Percentiles rank a stretch among this genome's conserved stretches.
Evolutionary conservation across 2,888 invertebrate species (phyloP).

Genomic region (Alloscopus bannaensis): DNA sequence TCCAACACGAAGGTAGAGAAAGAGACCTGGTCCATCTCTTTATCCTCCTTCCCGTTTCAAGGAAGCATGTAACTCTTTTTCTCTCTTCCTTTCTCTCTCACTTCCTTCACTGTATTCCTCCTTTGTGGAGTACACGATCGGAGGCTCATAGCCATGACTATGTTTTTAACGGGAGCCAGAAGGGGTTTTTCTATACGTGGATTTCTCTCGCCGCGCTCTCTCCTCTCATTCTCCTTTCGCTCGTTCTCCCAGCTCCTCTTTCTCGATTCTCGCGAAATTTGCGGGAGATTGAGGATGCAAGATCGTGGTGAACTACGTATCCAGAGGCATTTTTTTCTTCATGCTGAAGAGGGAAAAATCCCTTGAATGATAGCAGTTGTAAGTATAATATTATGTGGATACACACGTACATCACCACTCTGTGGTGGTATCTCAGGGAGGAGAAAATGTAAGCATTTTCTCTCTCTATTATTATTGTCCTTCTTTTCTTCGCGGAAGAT

Average conservation of each 20-base stretch:
- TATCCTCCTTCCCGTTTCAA: constrained; percentile 12
- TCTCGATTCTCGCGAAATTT: constrained; percentile 18
- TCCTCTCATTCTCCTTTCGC: constrained; percentile 23
- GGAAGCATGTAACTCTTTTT: neutral
- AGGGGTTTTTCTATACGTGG: constrained; percentile 23
- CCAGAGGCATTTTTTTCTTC: constrained; percentile 30
- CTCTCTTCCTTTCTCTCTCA: constrained; percentile 5
- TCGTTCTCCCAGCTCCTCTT: constrained; percentile 21
- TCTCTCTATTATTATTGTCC: constrained; percentile 3
- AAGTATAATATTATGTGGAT: neutral
- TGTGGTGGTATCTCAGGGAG: neutral
- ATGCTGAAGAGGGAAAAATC: neutral
- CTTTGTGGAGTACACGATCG: constrained; percentile 4
- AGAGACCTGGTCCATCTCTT: neutral
- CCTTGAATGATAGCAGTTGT: too few relatives aligned
- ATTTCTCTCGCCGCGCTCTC: too few relatives aligned
- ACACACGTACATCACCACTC: neutral
- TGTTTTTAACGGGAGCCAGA: constrained; percentile 52
- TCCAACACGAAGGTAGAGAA: constrained; percentile 36
- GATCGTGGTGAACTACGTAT: constrained; percentile 36
- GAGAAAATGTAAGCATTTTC: neutral
- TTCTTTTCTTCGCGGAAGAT: neutral
- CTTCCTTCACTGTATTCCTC: neutral
- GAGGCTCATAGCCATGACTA: constrained; percentile 50
- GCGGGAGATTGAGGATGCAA: constrained; percentile 38